These are phyloP conservation scores for Podarcis muralis DNA, from an alignment of 2,113 vertebrate genomes.

Conservation along the genomic window DNA sequence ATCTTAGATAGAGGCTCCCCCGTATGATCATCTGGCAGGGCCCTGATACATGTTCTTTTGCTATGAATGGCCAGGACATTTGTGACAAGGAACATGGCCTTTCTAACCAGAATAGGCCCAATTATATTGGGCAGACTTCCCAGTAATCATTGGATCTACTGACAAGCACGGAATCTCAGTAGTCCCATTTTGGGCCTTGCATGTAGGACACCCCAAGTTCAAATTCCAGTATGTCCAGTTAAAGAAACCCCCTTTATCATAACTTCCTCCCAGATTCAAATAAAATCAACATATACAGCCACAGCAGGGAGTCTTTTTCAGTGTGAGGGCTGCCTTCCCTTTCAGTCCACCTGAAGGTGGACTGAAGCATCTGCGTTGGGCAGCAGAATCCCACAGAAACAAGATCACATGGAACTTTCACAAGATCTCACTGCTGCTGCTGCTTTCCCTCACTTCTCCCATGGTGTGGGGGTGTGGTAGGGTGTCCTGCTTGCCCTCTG, in stretches of 20 bases:
- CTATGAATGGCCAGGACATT: background rate
- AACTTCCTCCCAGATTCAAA: background rate
- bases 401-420: no score
- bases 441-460: no score
- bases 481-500: no score
- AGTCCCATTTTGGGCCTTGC: background rate
- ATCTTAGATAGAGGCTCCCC: background rate
- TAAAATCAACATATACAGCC: background rate
- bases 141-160: background rate
- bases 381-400: no score
- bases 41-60: background rate
- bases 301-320: no score
- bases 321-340: no score
- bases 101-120: background rate
- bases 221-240: background rate
- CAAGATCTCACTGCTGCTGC: no score
- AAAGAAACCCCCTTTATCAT: background rate
- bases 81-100: background rate
- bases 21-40: background rate
- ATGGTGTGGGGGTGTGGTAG: no score
- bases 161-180: background rate
- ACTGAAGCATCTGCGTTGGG: no score
- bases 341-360: no score
- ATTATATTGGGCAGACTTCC: background rate
- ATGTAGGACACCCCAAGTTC: background rate